Percentiles rank a stretch among this genome's conserved stretches.
These are phyloP conservation scores for Drosophila mulleri DNA, from an alignment of 2,888 invertebrate genomes.

Conservation along the genomic window DNA sequence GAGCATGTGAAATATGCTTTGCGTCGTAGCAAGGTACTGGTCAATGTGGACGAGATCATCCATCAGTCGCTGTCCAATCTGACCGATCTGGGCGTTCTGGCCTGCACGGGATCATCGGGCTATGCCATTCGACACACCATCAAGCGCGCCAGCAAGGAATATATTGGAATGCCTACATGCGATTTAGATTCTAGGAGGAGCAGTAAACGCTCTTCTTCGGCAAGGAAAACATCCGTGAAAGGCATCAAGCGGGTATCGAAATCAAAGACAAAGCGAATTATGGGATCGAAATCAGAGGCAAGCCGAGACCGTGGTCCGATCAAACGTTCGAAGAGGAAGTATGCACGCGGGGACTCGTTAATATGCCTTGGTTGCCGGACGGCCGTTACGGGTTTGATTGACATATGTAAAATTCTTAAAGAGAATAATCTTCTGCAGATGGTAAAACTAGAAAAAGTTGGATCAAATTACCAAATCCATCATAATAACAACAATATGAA, in stretches of 20 bases:
- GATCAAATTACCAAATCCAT: neutral
- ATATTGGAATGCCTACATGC: too few relatives aligned
- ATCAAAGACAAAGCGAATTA: neutral
- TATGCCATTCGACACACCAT: constrained; percentile 7
- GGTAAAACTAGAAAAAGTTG: neutral
- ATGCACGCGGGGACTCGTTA: too few relatives aligned
- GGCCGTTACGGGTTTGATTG: neutral
- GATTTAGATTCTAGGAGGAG: neutral
- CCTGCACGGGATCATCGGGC: neutral
- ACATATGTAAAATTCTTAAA: neutral
- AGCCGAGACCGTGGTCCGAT: neutral
- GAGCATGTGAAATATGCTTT: constrained; percentile 53
- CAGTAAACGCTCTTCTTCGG: neutral
- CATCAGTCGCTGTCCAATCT: constrained; percentile 58
- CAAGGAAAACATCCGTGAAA: neutral
- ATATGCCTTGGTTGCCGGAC: neutral
- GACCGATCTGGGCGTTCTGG: constrained; percentile 20
- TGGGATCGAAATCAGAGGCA: neutral
- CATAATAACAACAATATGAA: neutral
- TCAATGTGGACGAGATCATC: constrained; percentile 42
- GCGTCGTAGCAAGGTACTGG: constrained; percentile 37
- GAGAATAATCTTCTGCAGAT: too few relatives aligned
- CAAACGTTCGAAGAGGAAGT: neutral
- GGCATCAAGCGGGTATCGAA: neutral
- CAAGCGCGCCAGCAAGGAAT: neutral